Base-by-base conservation (phyloP, 2,888 invertebrate genomes). In the Drosophila macrospina region DNA sequence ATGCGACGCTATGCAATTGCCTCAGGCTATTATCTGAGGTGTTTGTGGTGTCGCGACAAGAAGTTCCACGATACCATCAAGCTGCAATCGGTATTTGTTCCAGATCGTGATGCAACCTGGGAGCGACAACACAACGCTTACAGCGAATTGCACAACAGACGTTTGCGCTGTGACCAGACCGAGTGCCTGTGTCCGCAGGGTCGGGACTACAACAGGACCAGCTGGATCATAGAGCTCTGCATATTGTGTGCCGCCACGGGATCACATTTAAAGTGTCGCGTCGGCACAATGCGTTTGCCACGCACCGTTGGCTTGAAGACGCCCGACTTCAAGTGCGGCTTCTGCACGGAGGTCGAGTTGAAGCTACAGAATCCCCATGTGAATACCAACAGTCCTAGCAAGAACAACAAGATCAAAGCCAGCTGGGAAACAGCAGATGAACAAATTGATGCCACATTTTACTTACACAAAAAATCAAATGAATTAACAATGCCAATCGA, bases 51-150 rank as follows among this genome's bases (percentile, higher is more conserved):
- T 16, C 73, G 86, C 0, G 69, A 72, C 0, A 63, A 66, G 13
- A 48, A 63, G 0, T 92, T 91, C 45, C 91, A 89, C 0, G 76
- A 91, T 0, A 60, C 78, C 1, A 74, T 91, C 1, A 88, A 89
- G 0, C 52, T 63, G 8, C 86, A 85, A 26, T 91, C 91, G 0
- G 69, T 91, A 0, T 92, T 88, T 65, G 92, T 91, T 26, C 91
- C 90, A 20, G 92, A 76, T 91, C 95, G 96, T 74, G 97, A 97
- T 89, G 97, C 97, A 0, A 93, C 95, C 0, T 97, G 97, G 97
- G 97, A 97, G 89, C 74, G 41, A 1, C 90, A 95, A n/a, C 94
- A 93, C 61, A 95, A 95, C 11, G 96, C 96, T 0, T 97, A 94
- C 90, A 92, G 94, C 0, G 97, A 96, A 47, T 93, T 97, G 48